Evolutionary conservation across 2,113 vertebrate species (phyloP).

Genomic region (Oryzias melastigma): DNA sequence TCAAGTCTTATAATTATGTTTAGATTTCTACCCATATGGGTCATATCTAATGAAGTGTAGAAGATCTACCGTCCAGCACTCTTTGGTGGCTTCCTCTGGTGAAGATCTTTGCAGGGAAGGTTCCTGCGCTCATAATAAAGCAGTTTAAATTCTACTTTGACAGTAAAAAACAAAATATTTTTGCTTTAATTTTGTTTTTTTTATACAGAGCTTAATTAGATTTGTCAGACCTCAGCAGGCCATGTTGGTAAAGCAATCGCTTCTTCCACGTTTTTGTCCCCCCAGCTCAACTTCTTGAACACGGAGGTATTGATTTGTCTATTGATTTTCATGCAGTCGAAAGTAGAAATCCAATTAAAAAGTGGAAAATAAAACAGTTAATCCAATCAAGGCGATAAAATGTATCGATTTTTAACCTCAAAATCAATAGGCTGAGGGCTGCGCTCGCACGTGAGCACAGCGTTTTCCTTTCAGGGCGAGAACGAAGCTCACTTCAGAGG

Average conservation of each 20-base stretch:
- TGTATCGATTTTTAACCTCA: slow-evolving; percentile 64
- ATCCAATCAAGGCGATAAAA: slow-evolving; percentile 75
- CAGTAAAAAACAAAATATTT: background rate
- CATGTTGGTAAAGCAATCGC: slow-evolving; percentile 18
- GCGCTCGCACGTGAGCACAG: slow-evolving; percentile 4
- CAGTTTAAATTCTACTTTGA: background rate
- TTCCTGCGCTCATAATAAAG: too few relatives aligned
- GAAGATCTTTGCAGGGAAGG: background rate
- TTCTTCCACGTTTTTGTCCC: slow-evolving; percentile 19
- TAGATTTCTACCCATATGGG: slow-evolving; percentile 54
- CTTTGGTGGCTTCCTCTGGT: background rate
- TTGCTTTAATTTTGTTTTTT: background rate
- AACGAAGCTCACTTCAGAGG: background rate
- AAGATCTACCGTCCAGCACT: background rate
- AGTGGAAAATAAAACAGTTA: slow-evolving; percentile 65
- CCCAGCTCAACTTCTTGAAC: slow-evolving; percentile 50
- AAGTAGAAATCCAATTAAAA: slow-evolving; percentile 79
- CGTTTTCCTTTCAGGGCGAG: slow-evolving; percentile 30
- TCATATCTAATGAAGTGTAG: slow-evolving; percentile 2
- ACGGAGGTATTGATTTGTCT: slow-evolving; percentile 66
- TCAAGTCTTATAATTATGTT: slow-evolving; percentile 39
- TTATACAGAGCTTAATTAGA: slow-evolving; percentile 3
- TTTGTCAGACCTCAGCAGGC: slow-evolving; percentile 16
- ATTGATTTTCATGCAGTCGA: slow-evolving; percentile 78
- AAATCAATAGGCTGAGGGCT: slow-evolving; percentile 66